Base-by-base conservation (phyloP, 2,888 invertebrate genomes). In the Iselma pallidipennis region DNA sequence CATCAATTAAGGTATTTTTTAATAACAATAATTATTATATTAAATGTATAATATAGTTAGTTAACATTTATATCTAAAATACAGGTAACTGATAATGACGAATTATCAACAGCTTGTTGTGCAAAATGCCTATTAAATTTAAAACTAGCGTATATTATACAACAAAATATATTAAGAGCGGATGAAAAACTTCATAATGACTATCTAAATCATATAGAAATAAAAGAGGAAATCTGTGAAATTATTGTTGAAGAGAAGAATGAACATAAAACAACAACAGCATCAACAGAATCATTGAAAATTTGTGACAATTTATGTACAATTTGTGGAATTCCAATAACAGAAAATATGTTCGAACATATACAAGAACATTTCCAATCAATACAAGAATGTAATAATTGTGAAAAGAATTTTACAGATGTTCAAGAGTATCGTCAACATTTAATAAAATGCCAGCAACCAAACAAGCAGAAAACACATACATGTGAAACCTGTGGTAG, bases 1-100 rank as follows among this genome's bases (percentile, higher is more conserved):
- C 75, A 23, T 70, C 73, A 49, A 70, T 75, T 25, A 66, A 70
- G 66, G 75, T 75, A 65, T n/a, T n/a, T n/a, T n/a, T n/a, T n/a
- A n/a, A n/a, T n/a, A n/a, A n/a, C n/a, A n/a, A n/a, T n/a, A n/a
- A n/a, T n/a, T n/a, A n/a, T n/a, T n/a, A n/a, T n/a, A n/a, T n/a
- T n/a, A n/a, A n/a, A n/a, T n/a, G n/a, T n/a, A n/a, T n/a, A n/a
- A n/a, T n/a, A n/a, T n/a, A n/a, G n/a, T n/a, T n/a, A n/a, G n/a
- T n/a, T n/a, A n/a, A n/a, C n/a, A n/a, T n/a, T n/a, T n/a, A n/a
- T n/a, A n/a, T 37, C 19, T 54, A 19, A 12, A 12, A 33, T 54
- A 10, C 42, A 56, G 56, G 16, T 61, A 7, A 45, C 42, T 10
- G n/a, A 57, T 21, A 48, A 42, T 49, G 51, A 59, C 16, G 45